A percentile compares a stretch with the other conserved stretches of the same genome.
Conservation (phyloP, 2,797 vertebrate genomes). For the Hirundo rustica region DNA sequence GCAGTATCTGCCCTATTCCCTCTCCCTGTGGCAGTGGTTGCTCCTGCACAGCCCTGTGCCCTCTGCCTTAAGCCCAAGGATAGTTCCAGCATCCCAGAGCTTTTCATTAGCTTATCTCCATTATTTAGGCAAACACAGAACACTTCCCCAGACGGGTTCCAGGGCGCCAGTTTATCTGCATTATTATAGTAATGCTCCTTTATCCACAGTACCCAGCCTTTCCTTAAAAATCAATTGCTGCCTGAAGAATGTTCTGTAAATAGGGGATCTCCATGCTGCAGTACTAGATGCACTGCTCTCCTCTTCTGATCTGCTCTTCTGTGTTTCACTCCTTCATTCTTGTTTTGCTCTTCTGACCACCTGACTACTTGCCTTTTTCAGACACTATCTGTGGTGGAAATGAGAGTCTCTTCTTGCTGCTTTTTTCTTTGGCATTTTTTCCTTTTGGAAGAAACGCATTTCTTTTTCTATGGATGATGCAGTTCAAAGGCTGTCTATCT, state of each 20-base stretch:
- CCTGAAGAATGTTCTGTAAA: constrained; percentile 7
- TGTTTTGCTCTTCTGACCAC: background rate
- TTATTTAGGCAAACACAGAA: constrained; percentile 43
- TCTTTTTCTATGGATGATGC: background rate
- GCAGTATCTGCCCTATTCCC: background rate
- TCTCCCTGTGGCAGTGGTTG: background rate
- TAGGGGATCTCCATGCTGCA: background rate
- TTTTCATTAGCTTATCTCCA: constrained; percentile 52
- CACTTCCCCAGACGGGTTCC: constrained; percentile 42
- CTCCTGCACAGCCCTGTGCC: background rate
- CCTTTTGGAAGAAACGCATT: background rate
- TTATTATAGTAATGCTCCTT: constrained; percentile 43
- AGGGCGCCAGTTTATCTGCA: constrained; percentile 62
- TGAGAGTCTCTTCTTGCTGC: background rate
- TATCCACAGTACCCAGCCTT: constrained; percentile 22
- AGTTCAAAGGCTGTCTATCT: background rate
- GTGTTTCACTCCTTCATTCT: background rate
- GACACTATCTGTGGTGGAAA: background rate
- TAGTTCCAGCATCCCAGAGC: constrained; percentile 8
- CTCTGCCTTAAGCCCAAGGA: background rate
- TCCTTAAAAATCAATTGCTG: constrained; percentile 23
- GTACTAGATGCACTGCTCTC: background rate
- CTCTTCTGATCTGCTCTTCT: background rate
- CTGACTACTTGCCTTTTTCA: background rate
- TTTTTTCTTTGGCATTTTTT: background rate